Evolutionary conservation across 2,797 vertebrate genomes (phyloP), one percentile per base, ranked within the genome.

Genomic region (Dendrocincla fuliginosa): DNA sequence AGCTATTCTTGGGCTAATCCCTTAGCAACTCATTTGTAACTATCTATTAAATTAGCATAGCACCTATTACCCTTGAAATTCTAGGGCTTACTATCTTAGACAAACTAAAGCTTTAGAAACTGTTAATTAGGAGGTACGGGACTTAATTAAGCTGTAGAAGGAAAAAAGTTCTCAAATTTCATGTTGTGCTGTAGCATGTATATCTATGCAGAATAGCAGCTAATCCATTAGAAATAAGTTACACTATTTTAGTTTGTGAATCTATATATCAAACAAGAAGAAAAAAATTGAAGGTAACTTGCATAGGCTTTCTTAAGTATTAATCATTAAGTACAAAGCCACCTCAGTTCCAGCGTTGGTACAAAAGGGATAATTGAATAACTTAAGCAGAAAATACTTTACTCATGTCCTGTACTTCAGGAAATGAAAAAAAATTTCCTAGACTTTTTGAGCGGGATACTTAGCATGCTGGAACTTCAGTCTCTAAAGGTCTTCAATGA

Each of bases 91-190:
- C 67, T 89, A 73, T 52, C n/a, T 88, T 76, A 59, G 39, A 69
- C 41, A 88, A 90, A 75, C 39, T 73, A 79, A 84, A 90, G 44
- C 83, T 94, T 92, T 73, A 81, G 44, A 42, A 95, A 69, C 42
- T 86, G 80, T 95, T 95, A 95, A 94, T 91, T 91, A 93, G 88
- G 88, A 94, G 93, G 93, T 93, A 89, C 49, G 4, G 90, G 84
- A 95, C 57, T 84, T 79, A 96, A 93, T 92, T 95, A 94, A 82
- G 9, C 8, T 23, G 7, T 24, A 57, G n/a, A 5, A 57, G 35
- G 19, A 11, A 76, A 63, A 73, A 82, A 18, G 24, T 59, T 91
- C 44, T 93, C 3, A 5, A 93, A 90, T 3, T 11, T 13, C 24
- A 25, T n/a, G 18, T n/a, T 78, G 32, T n/a, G 7, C 23, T 63